phyloP scores from a whole-genome alignment of 1,140 invertebrate genomes.

The Spodoptera litura region DNA sequence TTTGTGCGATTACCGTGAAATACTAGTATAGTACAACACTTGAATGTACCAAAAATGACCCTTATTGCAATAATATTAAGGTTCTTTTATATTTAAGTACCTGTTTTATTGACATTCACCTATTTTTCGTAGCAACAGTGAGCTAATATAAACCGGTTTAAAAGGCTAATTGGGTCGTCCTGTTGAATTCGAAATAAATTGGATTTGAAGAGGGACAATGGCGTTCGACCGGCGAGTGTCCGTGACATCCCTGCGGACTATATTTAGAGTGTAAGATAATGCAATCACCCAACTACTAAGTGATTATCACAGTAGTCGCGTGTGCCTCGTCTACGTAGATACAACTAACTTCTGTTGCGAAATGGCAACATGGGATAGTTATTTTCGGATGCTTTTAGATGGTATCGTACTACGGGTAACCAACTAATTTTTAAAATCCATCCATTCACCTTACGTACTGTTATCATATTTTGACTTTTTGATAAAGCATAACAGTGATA shows the following conservation, averaged over 20 bases:
- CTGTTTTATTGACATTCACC: background rate
- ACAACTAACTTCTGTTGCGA: too few species aligned
- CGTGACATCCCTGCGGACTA: slow-evolving; percentile 54
- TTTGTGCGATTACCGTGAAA: background rate
- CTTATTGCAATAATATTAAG: too few species aligned
- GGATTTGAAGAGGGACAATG: slow-evolving; percentile 35
- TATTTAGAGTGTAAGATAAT: slow-evolving; percentile 62
- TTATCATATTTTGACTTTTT: background rate
- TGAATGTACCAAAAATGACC: background rate
- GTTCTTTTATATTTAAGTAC: background rate
- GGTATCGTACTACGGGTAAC: background rate
- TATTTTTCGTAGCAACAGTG: slow-evolving; percentile 6
- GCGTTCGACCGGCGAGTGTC: slow-evolving; percentile 9
- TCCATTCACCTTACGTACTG: slow-evolving; percentile 11
- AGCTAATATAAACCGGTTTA: background rate
- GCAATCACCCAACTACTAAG: slow-evolving; percentile 52
- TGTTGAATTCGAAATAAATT: slow-evolving; percentile 42
- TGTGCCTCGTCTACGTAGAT: slow-evolving; percentile 8
- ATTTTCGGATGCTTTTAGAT: too few species aligned
- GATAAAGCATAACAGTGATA: background rate
- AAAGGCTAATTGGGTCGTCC: slow-evolving; percentile 32
- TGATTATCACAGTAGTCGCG: slow-evolving; percentile 63
- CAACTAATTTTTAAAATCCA: background rate
- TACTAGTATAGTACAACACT: background rate
- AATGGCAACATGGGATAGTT: too few species aligned